phyloP scores from a whole-genome alignment of 2,888 invertebrate genomes.

The Leuctra nigra region DNA sequence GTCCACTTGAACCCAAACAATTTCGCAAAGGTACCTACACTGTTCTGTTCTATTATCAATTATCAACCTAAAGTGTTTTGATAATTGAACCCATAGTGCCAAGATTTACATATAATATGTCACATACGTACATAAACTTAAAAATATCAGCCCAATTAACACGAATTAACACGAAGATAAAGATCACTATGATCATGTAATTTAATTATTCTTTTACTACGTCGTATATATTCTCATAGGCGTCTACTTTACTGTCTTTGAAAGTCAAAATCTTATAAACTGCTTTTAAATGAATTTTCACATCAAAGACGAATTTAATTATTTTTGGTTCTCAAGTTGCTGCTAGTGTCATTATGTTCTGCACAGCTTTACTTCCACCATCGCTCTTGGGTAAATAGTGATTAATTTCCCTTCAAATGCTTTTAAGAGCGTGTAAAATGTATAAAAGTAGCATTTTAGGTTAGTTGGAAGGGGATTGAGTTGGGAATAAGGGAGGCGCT shows the following conservation, averaged over 20 bases:
- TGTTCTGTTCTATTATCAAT: too few species aligned
- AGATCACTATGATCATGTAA: too few species aligned
- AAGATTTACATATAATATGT: too few species aligned
- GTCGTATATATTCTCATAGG: background rate
- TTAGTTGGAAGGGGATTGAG: background rate
- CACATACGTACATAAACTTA: too few species aligned
- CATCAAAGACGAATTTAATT: conserved; percentile 37
- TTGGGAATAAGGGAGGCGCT: background rate
- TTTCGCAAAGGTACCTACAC: too few species aligned
- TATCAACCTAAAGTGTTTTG: too few species aligned
- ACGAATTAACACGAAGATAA: too few species aligned
- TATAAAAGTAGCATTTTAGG: background rate
- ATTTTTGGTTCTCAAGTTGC: conserved; percentile 24
- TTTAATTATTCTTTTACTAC: too few species aligned
- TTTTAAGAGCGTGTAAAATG: background rate
- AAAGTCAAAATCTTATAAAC: conserved; percentile 18
- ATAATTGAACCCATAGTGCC: too few species aligned
- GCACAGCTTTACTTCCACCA: background rate
- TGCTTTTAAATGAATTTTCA: conserved; percentile 29
- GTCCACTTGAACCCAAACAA: too few species aligned
- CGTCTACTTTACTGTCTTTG: conserved; percentile 2
- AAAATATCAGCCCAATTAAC: too few species aligned
- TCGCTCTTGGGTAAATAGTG: conserved; percentile 2
- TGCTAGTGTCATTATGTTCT: background rate
- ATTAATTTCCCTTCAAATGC: conserved; percentile 7